phyloP scores from a whole-genome alignment of 2,797 vertebrate species.

The Thamnophis elegans region DNA sequence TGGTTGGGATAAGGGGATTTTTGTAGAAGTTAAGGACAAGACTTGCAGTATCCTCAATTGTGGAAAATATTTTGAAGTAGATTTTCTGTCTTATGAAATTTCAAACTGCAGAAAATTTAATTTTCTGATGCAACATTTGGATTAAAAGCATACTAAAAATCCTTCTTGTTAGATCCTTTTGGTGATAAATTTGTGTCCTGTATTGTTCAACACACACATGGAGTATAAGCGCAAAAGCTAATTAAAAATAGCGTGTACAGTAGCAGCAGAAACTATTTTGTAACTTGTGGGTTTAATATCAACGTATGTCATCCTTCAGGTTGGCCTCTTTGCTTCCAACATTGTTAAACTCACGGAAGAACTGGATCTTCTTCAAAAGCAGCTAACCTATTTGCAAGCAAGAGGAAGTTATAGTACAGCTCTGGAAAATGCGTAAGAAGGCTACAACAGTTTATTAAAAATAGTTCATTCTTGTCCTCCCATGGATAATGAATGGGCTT shows the following conservation, averaged over 20 bases:
- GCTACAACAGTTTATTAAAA: background rate
- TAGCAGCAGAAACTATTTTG: background rate
- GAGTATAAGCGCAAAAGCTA: too few species aligned
- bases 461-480: conserved; percentile 2
- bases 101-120: background rate
- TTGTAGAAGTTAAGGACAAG: background rate
- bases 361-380: conserved; percentile 64
- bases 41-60: background rate
- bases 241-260: background rate
- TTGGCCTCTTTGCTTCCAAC: conserved; percentile 49
- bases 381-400: conserved; percentile 45
- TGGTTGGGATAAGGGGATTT: background rate
- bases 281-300: background rate
- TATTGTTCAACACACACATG: background rate
- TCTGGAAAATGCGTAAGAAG: background rate
- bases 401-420: background rate
- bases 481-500: background rate
- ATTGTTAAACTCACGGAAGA: conserved; percentile 58
- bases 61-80: background rate
- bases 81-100: background rate
- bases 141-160: background rate
- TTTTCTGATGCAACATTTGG: background rate
- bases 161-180: background rate
- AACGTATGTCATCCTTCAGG: conserved; percentile 33
- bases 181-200: too few species aligned